Evolutionary conservation across 2,113 vertebrate species (phyloP), one percentile per base, ranked within the genome.

Genomic region (Eudyptes chrysolophus): DNA sequence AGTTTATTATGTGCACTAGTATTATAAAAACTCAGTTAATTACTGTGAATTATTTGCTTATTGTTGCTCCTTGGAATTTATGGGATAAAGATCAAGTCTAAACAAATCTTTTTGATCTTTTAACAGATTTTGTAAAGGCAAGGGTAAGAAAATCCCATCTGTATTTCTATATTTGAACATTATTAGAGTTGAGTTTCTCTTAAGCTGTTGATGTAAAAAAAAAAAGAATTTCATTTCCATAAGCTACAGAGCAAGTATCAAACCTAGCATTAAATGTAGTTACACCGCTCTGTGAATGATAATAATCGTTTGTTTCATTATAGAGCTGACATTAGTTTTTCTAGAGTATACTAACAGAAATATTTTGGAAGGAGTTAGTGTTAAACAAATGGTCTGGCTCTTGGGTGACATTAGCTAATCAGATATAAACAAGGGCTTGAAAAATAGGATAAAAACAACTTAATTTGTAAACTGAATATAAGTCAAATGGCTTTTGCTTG

Each of bases 381-480:
- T 77, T 90, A 76, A 96, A 96, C n/a, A 93, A 97, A 95, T 95
- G 66, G 62, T 46, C 54, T 65, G 46, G 69, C 81, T 96, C 77
- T 89, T 84, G 52, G 77, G 87, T 96, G 89, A 83, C 79, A 79
- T 94, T 95, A 96, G 44, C 58, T 95, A 95, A 95, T 91, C 76
- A 92, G 58, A 90, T 91, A 89, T 89, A 96, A 96, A 91, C 0
- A 1, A 89, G 74, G 26, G 2, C 48, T 90, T 96, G 84, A 79
- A 97, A 97, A 96, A 96, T 79, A 87, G 49, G 57, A 82, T 87
- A 69, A 84, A 92, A 95, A 1, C 80, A 96, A 89, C 66, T 66
- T 92, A 85, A 93, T 95, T 94, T 88, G 25, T 85, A 85, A 92
- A 62, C 51, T 58, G 70, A 55, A 77, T 79, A 38, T 54, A 93